Evolutionary conservation across 2,888 invertebrate genomes (phyloP), one percentile per base, ranked within the genome.

Genomic region (Pterobdella sp.): DNA sequence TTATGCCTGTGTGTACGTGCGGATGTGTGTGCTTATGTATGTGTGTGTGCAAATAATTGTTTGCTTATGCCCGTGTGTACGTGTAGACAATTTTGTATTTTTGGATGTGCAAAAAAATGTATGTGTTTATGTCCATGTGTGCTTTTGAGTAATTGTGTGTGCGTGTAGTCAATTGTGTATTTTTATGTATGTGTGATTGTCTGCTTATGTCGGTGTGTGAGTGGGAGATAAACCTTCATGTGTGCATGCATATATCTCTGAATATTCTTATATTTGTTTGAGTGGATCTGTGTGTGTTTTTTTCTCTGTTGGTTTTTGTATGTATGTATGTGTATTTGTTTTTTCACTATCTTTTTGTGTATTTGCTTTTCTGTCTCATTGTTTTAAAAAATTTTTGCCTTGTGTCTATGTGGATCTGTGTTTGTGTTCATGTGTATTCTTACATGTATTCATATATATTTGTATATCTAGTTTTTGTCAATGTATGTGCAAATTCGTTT

Each of bases 241-340:
- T 69, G 32, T 69, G 36, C 42, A n/a, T 69, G 36, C 42, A n/a
- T 52, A 1, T 69, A 34, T 26, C 14, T 52, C 29, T 52, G 36
- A 42, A 34, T 26, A 29, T 69, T 29, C 1, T 29, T 69, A 34
- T 52, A 42, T 52, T 29, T 52, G 36, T 69, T 18, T 10, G 29
- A 42, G 31, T 26, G 29, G 36, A 34, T 52, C 29, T 69, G 32
- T 69, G 36, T 69, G 52, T 7, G 36, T 69, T 29, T 26, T n/a
- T 37, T n/a, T 2, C 26, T 26, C 22, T 14, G 0, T 32, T 14
- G 29, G 68, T 65, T 4, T n/a, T 7, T 26, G 22, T 65, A 31
- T 32, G 66, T 66, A 32, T 66, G 66, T 26, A 31, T 66, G 22
- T 32, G 35, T 34, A n/a, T 66, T n/a, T 32, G 32, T 66, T 42